These are phyloP conservation scores for Crambe crambe DNA, from an alignment of 37 sponge, comb jelly and placozoan genomes.

Conservation along the genomic window DNA sequence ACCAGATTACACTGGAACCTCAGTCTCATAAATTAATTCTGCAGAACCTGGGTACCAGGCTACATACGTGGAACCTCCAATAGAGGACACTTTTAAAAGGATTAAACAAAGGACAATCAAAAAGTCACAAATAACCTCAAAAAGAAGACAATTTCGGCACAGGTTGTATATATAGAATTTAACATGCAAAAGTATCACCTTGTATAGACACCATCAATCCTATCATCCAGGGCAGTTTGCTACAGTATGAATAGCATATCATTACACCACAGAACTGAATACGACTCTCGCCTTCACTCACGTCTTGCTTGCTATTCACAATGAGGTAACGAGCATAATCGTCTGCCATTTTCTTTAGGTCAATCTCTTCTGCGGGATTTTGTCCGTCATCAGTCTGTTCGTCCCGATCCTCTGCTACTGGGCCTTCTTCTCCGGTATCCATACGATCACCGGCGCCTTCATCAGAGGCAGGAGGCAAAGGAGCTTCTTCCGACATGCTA, in stretches of 20 bases:
- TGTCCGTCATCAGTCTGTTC: neutral
- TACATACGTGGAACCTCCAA: too few relatives aligned
- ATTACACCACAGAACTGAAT: neutral
- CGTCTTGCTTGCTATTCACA: conserved; percentile 67
- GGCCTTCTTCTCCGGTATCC: neutral
- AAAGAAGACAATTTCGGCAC: too few relatives aligned
- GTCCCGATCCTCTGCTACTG: neutral
- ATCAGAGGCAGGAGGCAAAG: too few relatives aligned
- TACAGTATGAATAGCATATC: neutral
- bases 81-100: too few relatives aligned
- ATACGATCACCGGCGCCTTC: neutral
- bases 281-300: conserved; percentile 16
- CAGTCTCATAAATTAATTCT: too few relatives aligned
- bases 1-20: too few relatives aligned
- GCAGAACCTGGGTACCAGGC: neutral
- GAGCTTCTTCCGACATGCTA: too few relatives aligned
- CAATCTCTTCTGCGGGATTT: too few relatives aligned
- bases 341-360: conserved; percentile 47
- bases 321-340: conserved; percentile 62
- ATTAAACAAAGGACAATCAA: too few relatives aligned
- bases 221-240: conserved; percentile 11
- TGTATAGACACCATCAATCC: conserved; percentile 8
- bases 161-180: too few relatives aligned
- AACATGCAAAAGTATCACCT: neutral
- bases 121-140: too few relatives aligned